Conservation (phyloP, 2,797 vertebrate genomes). For the Melopsittacus undulatus region DNA sequence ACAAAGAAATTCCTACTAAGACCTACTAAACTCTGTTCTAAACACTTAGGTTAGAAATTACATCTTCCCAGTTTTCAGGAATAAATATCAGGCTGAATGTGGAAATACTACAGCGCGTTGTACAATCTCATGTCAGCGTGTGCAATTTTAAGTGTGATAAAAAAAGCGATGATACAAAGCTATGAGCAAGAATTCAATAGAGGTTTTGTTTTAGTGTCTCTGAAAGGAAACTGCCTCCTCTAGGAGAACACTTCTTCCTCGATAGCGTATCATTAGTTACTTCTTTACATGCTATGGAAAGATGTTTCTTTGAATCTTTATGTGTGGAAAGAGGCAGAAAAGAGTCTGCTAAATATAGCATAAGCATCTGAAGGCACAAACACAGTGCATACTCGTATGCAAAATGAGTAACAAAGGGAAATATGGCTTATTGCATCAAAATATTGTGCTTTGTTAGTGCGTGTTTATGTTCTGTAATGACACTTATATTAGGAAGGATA, state of each 20-base stretch:
- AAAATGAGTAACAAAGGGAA: slow-evolving; percentile 35
- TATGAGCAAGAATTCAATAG: neutral
- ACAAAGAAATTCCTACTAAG: slow-evolving; percentile 37
- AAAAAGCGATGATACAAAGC: neutral
- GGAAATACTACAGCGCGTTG: neutral
- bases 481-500: slow-evolving; percentile 15
- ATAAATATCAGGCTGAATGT: neutral
- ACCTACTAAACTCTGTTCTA: neutral
- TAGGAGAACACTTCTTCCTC: slow-evolving; percentile 37
- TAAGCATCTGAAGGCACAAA: slow-evolving; percentile 29
- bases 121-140: neutral
- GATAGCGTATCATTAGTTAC: slow-evolving; percentile 34
- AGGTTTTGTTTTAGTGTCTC: slow-evolving; percentile 39
- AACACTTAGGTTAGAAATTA: neutral
- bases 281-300: slow-evolving; percentile 32
- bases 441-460: slow-evolving; percentile 14
- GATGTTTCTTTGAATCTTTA: slow-evolving; percentile 36
- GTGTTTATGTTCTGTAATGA: neutral
- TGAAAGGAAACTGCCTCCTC: slow-evolving; percentile 47
- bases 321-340: slow-evolving; percentile 35
- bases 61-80: neutral
- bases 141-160: neutral
- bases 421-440: slow-evolving; percentile 30
- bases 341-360: slow-evolving; percentile 24
- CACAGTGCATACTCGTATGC: neutral